Base-by-base conservation (phyloP, 2,888 invertebrate genomes). In the Scrobipalpa atriplicella region DNA sequence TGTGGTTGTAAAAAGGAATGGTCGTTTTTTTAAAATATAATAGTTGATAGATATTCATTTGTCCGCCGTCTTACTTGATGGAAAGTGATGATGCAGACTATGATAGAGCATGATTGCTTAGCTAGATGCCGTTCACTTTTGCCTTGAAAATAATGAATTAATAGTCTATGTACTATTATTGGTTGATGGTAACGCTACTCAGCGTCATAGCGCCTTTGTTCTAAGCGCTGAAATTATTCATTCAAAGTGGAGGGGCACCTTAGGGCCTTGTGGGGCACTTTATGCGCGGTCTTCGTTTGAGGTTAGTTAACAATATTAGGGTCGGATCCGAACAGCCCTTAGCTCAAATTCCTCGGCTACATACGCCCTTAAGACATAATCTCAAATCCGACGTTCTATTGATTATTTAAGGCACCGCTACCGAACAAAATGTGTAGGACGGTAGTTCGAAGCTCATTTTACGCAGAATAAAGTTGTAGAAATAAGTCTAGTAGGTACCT, bases 141-240 rank as follows among this genome's bases (percentile, higher is more conserved):
- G n/a, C n/a, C n/a, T n/a, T n/a, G n/a, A n/a, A n/a, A n/a, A n/a
- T n/a, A n/a, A n/a, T n/a, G n/a, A n/a, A n/a, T n/a, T n/a, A n/a
- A n/a, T n/a, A n/a, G n/a, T n/a, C n/a, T n/a, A n/a, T n/a, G n/a
- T 38, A 3, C 5, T 8, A 38, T 38, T 3, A 7, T 38, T 38
- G 38, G 8, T 8, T 7, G 11, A 39, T 39, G 1, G 47, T 16
- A 16, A n/a, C 47, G n/a, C 47, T 2, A 16, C 47, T 47, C n/a
- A 47, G 47, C 16, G n/a, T 47, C n/a, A 47, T 47, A 1, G 5
- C 47, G 16, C 3, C n/a, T n/a, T 47, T n/a, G n/a, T 54, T 70
- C 61, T 36, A 72, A 72, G 65, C 71, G 69, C 74, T 72, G 69
- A 76, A 77, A 81, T 80, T 78, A 80, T 78, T 81, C 75, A 80